Evolutionary conservation across 2,797 vertebrate genomes (phyloP).

Genomic region (Rhinophrynus dorsalis): DNA sequence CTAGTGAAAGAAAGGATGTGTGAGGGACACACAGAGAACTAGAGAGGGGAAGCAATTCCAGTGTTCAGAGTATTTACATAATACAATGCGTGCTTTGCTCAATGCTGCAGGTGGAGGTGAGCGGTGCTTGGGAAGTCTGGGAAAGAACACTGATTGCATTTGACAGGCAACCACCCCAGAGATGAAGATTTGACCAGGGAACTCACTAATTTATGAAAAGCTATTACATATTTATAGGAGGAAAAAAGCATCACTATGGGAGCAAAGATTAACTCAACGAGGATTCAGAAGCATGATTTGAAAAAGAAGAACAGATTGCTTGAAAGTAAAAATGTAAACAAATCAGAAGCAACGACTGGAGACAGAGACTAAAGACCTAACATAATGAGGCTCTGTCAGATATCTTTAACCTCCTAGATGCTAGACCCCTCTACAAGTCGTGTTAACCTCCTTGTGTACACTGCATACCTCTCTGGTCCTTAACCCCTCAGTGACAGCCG

Average conservation of each 20-base stretch:
- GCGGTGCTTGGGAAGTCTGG: not conserved
- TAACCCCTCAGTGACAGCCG: too few species aligned
- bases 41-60: not conserved
- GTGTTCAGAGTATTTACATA: not conserved
- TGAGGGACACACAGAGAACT: too few species aligned
- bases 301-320: not conserved
- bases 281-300: conserved; percentile 32
- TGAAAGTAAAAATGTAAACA: not conserved
- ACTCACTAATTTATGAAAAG: conserved; percentile 38
- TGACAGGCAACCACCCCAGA: conserved; percentile 58
- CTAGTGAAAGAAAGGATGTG: too few species aligned
- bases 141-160: conserved; percentile 51
- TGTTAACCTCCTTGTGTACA: too few species aligned
- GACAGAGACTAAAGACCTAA: not conserved
- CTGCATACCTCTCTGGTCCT: too few species aligned
- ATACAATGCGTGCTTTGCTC: not conserved
- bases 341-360: not conserved
- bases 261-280: not conserved
- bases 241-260: conserved; percentile 27
- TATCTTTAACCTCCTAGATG: not conserved
- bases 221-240: conserved; percentile 32
- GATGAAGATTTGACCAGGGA: conserved; percentile 38
- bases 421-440: too few species aligned
- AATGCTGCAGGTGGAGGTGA: conserved; percentile 10
- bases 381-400: not conserved